Percentiles rank a stretch among this genome's conserved stretches.
phyloP scores from a whole-genome alignment of 2,888 invertebrate species.

The Argynnis bischoffii region DNA sequence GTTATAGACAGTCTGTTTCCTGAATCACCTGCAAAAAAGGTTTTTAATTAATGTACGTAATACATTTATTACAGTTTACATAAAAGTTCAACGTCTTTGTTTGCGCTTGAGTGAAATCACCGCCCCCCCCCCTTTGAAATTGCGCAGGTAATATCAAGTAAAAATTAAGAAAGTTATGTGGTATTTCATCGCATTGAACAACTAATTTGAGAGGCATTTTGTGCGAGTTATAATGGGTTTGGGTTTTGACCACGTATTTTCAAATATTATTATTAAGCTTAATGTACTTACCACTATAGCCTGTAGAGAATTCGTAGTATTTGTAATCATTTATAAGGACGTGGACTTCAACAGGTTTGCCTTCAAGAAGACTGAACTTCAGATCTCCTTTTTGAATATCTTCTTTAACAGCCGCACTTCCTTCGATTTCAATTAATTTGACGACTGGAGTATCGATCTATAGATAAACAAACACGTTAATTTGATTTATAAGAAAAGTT shows the following conservation, averaged over 20 bases:
- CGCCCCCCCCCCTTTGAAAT: no score
- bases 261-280: no score
- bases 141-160: no score
- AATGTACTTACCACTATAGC: conserved; percentile 75
- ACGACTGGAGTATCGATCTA: conserved; percentile 75
- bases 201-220: no score
- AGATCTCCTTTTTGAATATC: conserved; percentile 78
- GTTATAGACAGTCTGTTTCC: conserved; percentile 79
- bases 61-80: background rate
- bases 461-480: background rate
- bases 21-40: conserved; percentile 58
- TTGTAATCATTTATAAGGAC: conserved; percentile 82
- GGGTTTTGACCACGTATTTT: background rate
- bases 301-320: conserved; percentile 79
- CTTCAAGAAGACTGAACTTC: conserved; percentile 75
- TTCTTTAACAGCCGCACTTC: conserved; percentile 71
- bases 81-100: no score
- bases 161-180: no score
- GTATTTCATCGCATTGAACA: no score
- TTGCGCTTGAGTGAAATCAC: no score
- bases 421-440: conserved; percentile 77
- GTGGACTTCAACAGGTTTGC: conserved; percentile 71
- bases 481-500: background rate
- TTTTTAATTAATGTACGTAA: background rate
- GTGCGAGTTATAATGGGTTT: no score